Evolutionary conservation across 2,888 invertebrate species (phyloP).

Genomic region (Lutraria lutraria): DNA sequence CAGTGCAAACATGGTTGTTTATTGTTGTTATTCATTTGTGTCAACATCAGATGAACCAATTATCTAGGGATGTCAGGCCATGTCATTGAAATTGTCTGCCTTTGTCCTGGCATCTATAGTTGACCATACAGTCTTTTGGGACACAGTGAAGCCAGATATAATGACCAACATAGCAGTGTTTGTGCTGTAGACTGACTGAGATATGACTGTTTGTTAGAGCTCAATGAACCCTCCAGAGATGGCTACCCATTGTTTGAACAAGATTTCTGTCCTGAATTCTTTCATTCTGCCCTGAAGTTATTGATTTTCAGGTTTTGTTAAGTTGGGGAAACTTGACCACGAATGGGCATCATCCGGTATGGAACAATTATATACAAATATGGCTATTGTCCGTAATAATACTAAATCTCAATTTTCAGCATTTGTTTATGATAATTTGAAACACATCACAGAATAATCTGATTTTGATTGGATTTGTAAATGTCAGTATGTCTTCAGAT

Average conservation of each 20-base stretch:
- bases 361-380: neutral
- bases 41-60: conserved; percentile 15
- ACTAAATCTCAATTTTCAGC: neutral
- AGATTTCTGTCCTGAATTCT: neutral
- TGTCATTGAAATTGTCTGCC: neutral
- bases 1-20: neutral
- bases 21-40: conserved; percentile 8
- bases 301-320: neutral
- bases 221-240: neutral
- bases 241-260: neutral
- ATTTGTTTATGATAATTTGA: neutral
- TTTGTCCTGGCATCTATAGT: neutral
- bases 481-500: neutral
- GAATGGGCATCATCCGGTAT: conserved; percentile 6
- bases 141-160: neutral
- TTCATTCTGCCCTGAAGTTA: neutral
- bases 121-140: neutral
- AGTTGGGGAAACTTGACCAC: neutral
- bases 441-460: neutral
- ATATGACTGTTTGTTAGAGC: neutral
- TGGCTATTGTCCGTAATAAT: neutral
- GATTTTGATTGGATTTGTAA: neutral
- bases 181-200: neutral
- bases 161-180: neutral
- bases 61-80: neutral